These are phyloP conservation scores for Sylvicola cinctus DNA, from an alignment of 2,888 invertebrate species.

Conservation along the genomic window DNA sequence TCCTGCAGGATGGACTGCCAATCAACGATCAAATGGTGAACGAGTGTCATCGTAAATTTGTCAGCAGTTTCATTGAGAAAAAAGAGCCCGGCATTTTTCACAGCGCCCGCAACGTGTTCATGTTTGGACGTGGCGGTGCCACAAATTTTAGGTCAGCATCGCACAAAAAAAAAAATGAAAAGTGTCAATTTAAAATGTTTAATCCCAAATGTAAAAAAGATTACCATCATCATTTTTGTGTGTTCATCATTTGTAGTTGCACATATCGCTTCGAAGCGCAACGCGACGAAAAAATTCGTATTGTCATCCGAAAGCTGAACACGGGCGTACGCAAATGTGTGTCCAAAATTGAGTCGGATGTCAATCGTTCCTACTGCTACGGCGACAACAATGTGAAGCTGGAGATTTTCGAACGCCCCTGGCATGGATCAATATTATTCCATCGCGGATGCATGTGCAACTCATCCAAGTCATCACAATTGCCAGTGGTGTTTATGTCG, in stretches of 20 bases:
- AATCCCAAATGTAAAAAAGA: too few species aligned
- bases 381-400: slow-evolving; percentile 48
- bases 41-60: slow-evolving; percentile 54
- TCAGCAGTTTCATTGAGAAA: slow-evolving; percentile 32
- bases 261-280: slow-evolving; percentile 73
- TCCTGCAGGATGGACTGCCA: slow-evolving; percentile 66
- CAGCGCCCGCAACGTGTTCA: slow-evolving; percentile 62
- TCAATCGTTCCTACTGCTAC: slow-evolving; percentile 46
- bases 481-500: slow-evolving; percentile 58
- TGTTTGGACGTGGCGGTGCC: slow-evolving; percentile 69
- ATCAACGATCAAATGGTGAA: slow-evolving; percentile 35
- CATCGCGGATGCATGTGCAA: slow-evolving; percentile 67
- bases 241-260: slow-evolving; percentile 49
- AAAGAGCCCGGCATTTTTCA: slow-evolving; percentile 52
- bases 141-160: slow-evolving; percentile 48
- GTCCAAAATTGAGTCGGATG: slow-evolving; percentile 32
- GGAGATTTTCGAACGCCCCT: slow-evolving; percentile 56
- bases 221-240: too few species aligned
- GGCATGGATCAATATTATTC: slow-evolving; percentile 45
- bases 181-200: background rate
- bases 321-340: slow-evolving; percentile 31
- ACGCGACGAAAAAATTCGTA: slow-evolving; percentile 56
- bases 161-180: background rate
- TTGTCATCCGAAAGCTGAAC: slow-evolving; percentile 53
- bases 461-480: slow-evolving; percentile 21